These are phyloP conservation scores for Pycnonotus jocosus DNA, from an alignment of 2,113 vertebrate species.

Conservation along the genomic window DNA sequence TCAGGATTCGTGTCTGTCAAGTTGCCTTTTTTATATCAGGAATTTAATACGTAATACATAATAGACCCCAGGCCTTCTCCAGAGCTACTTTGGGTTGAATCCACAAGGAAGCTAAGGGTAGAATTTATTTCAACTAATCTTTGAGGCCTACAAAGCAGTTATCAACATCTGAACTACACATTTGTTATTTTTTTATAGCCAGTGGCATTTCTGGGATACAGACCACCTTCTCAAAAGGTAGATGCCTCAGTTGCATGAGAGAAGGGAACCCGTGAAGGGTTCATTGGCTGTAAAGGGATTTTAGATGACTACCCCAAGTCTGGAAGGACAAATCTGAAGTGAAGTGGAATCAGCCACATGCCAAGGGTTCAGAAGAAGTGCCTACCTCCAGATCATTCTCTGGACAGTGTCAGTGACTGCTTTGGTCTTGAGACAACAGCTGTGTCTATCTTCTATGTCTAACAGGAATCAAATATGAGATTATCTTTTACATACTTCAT, in stretches of 20 bases:
- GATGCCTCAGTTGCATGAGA: neutral
- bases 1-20: conserved; percentile 50
- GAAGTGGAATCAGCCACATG: neutral
- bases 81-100: neutral
- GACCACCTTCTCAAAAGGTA: neutral
- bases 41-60: conserved; percentile 37
- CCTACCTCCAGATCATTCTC: neutral
- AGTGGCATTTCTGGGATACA: neutral
- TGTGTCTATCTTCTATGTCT: neutral
- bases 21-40: conserved; percentile 31
- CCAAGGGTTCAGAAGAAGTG: neutral
- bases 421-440: neutral
- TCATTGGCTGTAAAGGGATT: neutral
- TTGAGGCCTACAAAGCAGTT: neutral
- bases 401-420: accelerated
- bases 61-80: conserved; percentile 13
- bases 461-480: neutral
- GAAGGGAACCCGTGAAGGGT: neutral
- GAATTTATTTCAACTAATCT: neutral
- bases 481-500: neutral
- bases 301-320: neutral
- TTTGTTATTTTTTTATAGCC: neutral
- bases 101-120: neutral
- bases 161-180: neutral
- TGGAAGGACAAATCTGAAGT: neutral